Evolutionary conservation across 2,797 vertebrate genomes (phyloP).

Genomic region (Sparidentex hasta): DNA sequence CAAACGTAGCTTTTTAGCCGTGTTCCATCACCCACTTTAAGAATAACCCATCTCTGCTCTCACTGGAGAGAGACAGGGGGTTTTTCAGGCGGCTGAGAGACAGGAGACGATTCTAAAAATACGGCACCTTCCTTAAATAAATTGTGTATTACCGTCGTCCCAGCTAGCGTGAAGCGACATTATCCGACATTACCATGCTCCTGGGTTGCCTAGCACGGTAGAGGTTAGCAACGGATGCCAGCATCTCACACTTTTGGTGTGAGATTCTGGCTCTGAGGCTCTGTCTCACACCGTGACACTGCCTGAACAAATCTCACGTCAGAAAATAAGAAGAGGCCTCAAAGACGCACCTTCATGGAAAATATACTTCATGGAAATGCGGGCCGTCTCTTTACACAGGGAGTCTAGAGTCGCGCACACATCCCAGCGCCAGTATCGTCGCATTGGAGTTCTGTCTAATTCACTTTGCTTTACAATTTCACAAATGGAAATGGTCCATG

Average conservation of each 20-base stretch:
- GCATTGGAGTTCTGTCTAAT: background rate
- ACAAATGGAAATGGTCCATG: background rate
- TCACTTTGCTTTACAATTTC: background rate
- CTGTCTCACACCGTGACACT: conserved; percentile 8
- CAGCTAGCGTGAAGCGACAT: background rate
- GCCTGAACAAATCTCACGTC: conserved; percentile 7
- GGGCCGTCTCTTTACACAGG: background rate
- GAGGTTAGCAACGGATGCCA: background rate
- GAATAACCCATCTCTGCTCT: background rate
- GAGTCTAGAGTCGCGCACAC: background rate
- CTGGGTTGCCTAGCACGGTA: background rate
- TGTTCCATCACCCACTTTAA: conserved; percentile 4
- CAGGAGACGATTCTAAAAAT: background rate
- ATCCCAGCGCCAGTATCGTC: background rate
- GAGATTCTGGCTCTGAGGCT: background rate
- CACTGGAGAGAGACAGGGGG: background rate
- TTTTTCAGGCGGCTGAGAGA: background rate
- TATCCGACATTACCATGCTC: background rate
- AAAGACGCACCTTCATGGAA: background rate
- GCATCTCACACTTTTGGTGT: background rate
- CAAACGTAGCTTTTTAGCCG: background rate
- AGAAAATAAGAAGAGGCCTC: background rate
- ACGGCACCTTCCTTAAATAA: background rate
- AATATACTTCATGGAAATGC: background rate
- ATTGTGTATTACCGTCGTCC: background rate